Percentiles rank a stretch among this genome's conserved stretches.
Conservation (phyloP, 2,113 vertebrate species). For the Hystrix cristata region DNA sequence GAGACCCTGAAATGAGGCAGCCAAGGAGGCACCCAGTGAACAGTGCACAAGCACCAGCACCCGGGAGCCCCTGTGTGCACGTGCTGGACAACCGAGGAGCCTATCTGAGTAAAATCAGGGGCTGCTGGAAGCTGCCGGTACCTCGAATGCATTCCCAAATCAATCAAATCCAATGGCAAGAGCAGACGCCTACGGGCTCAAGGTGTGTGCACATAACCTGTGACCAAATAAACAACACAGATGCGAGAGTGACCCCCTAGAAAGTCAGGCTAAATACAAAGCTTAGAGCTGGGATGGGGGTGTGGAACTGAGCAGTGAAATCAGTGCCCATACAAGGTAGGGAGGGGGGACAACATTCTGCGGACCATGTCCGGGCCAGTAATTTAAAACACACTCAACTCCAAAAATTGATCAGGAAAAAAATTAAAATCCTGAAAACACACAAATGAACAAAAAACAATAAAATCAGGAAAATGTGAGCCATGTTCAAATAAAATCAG, state of each 20-base stretch:
- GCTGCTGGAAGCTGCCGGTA: background rate
- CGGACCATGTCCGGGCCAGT: background rate
- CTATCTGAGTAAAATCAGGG: background rate
- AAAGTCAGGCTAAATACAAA: background rate
- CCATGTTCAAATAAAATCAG: background rate
- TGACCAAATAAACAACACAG: background rate
- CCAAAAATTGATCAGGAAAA: background rate
- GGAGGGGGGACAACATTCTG: background rate
- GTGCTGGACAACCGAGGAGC: fast-evolving
- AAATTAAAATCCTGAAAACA: background rate
- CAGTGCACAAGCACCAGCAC: fast-evolving
- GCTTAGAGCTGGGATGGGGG: background rate
- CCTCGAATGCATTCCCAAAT: background rate
- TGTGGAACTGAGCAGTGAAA: background rate
- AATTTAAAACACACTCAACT: background rate
- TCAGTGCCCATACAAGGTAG: background rate
- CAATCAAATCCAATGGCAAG: background rate
- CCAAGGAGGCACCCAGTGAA: background rate
- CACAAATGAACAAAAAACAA: background rate
- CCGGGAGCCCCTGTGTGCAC: no score
- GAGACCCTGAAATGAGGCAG: background rate
- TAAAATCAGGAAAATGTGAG: background rate
- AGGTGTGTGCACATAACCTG: background rate
- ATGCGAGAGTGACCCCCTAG: background rate
- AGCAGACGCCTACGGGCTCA: no score